Evolutionary conservation across 2,113 vertebrate genomes (phyloP), one percentile per base, ranked within the genome.

Genomic region (Thymallus thymallus): DNA sequence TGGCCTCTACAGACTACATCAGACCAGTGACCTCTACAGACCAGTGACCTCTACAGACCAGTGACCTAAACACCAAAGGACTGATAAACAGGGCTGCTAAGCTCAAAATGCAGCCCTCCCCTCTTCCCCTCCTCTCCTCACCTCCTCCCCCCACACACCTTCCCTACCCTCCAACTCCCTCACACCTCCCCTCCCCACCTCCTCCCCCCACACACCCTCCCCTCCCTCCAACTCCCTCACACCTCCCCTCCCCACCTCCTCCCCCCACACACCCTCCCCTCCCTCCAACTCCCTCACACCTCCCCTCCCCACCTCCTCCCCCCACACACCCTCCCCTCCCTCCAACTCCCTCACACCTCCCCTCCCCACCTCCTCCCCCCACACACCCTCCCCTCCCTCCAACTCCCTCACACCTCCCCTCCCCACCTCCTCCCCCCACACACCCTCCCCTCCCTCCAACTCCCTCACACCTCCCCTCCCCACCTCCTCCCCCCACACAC

Each of bases 171-270:
- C 1, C n/a, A n/a, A n/a, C 35, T 20, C 35, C 0, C 67, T 5
- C 13, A 14, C 18, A 0, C 48, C 76, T 16, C 35, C 22, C 56
- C 84, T 94, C n/a, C 22, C 62, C 26, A 26, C 26, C 1, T 2
- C 26, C 26, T 26, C 26, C 26, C 26, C 2, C 26, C 26, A 62
- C 6, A 24, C 26, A 2, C 2, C 26, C 26, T 26, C 2, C 23
- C 7, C 62, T 12, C 29, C 12, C 26, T 4, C 1, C n/a, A n/a
- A n/a, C 35, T 20, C 35, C 0, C 67, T 5, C 13, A 14, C 18
- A 0, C 14, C 26, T 6, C 63, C 26, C 2, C 26, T 26, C 26
- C 26, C 26, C 26, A 26, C 26, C 1, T 2, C 26, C 26, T 26
- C 26, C 26, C 26, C 2, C 26, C 26, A 62, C 6, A 24, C 26